Evolutionary conservation across 2,797 vertebrate species (phyloP), one percentile per base, ranked within the genome.

Genomic region (Cossypha heuglini): DNA sequence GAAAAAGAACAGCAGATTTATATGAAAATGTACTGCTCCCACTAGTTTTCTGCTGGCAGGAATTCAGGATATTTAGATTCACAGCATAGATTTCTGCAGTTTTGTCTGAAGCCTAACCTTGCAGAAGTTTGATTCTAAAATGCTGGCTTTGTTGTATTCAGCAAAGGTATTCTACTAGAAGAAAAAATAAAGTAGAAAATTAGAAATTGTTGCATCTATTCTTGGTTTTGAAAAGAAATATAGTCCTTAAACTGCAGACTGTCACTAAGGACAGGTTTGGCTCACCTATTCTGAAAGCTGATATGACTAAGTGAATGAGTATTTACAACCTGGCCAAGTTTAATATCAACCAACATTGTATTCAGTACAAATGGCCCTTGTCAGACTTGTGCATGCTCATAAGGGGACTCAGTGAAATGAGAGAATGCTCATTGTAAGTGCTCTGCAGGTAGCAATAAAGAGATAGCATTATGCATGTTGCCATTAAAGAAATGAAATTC

Each of bases 101-200:
- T 93, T 84, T 84, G 90, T 74, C 54, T 94, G 87, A 91, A 91
- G 64, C 74, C n/a, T 64, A 51, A 71, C 35, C 71, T 82, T 72
- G 16, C 66, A 72, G 43, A 76, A 66, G 21, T 61, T 52, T 77
- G 51, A 37, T 61, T 83, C 43, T 66, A 51, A 46, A 75, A n/a
- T 59, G 38, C 42, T 68, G 61, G 20, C 25, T 84, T 83, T 88
- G 35, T 61, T 31, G 3, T 22, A 4, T 72, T 88, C 10, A 57
- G 46, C 5, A 5, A 19, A 78, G 28, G 40, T 63, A 40, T 33
- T 86, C 62, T 78, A 57, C 58, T 71, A n/a, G 22, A 83, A 78
- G 6, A 26, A 48, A 63, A 49, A 85, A 49, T 18, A 84, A 81
- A 33, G 10, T 22, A 49, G 64, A 90, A 86, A 76, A 88, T 73